Evolutionary conservation across 2,888 invertebrate genomes (phyloP), one percentile per base, ranked within the genome.

Genomic region (Drosophila histrio): DNA sequence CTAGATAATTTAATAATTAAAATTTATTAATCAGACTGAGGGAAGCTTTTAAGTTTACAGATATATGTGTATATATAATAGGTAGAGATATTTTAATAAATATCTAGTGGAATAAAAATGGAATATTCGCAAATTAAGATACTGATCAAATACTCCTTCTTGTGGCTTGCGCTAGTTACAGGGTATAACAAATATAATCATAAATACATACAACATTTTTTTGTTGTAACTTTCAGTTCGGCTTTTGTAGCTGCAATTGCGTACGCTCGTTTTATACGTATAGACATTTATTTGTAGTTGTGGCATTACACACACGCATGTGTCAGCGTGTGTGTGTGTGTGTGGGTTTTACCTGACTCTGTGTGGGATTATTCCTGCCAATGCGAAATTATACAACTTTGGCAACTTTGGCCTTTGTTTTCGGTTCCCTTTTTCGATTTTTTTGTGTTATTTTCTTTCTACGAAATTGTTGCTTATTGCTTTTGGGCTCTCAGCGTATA

Each of bases 371-470:
- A 85, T 77, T 74, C 69, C 85, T 82, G 79, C 85, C 79, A 85
- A 82, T 85, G 82, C 82, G 82, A 85, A 82, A 82, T 82, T 82
- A 85, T 82, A 82, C 82, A 82, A 85, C 75, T 82, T 82, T 80
- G 77, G 74, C 73, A 73, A 73, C 73, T 73, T 70, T 70, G 73
- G 73, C 67, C 65, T 64, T 64, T 69, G 63, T 78, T 76, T 70
- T 64, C 46, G 34, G 49, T 56, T 43, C 52, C 59, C 57, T 44
- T 56, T 62, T 56, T 53, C 30, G 34, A 9, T 57, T 58, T 19
- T 63, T 58, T 21, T 58, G 24, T 30, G 17, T 32, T 52, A 26
- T 44, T 85, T 64, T 65, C 64, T 62, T 79, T 75, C 88, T 62
- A 62, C 72, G 76, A 75, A 79, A 79, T 77, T 79, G 77, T 82